A percentile compares a stretch with the other conserved stretches of the same genome.
Evolutionary conservation across 2,113 vertebrate species (phyloP).

Genomic region (Oxyura jamaicensis): DNA sequence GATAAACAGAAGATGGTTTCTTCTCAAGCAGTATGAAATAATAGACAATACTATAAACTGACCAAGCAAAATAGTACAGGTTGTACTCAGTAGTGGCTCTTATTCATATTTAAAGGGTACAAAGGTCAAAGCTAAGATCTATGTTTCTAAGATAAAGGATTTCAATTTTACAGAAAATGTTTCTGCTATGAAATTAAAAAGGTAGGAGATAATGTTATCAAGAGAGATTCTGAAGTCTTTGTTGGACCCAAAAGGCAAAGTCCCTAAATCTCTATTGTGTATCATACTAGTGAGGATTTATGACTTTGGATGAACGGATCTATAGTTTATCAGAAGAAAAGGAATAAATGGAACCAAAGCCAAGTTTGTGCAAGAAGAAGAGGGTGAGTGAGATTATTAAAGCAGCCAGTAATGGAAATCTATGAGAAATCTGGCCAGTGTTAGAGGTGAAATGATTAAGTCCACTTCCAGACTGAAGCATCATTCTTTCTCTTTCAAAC

Average conservation of each 20-base stretch:
- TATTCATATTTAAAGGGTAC: slow-evolving; percentile 32
- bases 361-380: neutral
- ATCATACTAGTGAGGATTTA: slow-evolving; percentile 36
- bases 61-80: neutral
- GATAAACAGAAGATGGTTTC: neutral
- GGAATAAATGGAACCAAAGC: neutral
- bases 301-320: slow-evolving; percentile 10
- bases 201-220: slow-evolving; percentile 30
- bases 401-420: slow-evolving; percentile 16
- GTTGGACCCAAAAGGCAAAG: neutral
- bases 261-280: slow-evolving; percentile 16
- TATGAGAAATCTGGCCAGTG: neutral
- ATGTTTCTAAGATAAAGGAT: slow-evolving; percentile 38
- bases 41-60: neutral
- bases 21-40: slow-evolving; percentile 7
- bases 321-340: slow-evolving; percentile 15
- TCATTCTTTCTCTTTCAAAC: neutral
- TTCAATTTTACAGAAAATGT: slow-evolving; percentile 55
- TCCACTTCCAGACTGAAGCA: neutral
- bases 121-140: slow-evolving; percentile 15
- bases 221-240: slow-evolving; percentile 20
- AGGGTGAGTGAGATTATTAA: neutral
- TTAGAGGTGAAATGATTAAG: slow-evolving; percentile 37
- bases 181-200: slow-evolving; percentile 59
- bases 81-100: neutral